Base-by-base conservation (phyloP, 2,797 vertebrate species). In the Siniperca obscura region DNA sequence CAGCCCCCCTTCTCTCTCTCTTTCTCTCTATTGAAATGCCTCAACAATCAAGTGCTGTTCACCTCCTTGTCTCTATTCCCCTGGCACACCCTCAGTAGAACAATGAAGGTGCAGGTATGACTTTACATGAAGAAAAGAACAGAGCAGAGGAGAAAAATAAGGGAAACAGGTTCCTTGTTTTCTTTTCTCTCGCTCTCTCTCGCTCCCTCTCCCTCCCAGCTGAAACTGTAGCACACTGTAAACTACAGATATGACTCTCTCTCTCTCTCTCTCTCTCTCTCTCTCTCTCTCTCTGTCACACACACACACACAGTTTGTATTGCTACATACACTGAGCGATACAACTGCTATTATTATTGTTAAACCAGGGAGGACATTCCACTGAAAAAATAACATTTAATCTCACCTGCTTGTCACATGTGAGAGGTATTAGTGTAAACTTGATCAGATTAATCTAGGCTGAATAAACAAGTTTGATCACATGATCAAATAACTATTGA, bases 51-150 rank as follows among this genome's bases (percentile, higher is more conserved):
- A 90, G 80, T 78, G 80, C 65, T 84, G 87, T 89, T 92, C 80
- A 84, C 87, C 90, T 93, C 91, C 88, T 87, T 64, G 86, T 87
- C 91, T 93, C 82, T 87, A 83, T 89, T 91, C 92, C 91, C 89
- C 80, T 85, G 94, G 87, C 95, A 96, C 96, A 87, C 95, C 96
- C 96, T 95, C 86, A 14, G 38, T 78, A 90, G 88, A 96, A 97
- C 96, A 97, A 96, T 96, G 90, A 92, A 87, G 87, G 91, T 92
- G 85, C 91, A 96, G 95, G 94, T 94, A 94, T 87, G 92, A 89
- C 83, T 90, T 87, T 76, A 86, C 84, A 86, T 69, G 48, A 81
- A 86, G 34, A 83, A 85, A 74, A 86, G 69, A 78, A 67, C 67
- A 81, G 74, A 73, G 72, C 12, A 30, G 64, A 76, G 66, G 64